Evolutionary conservation across 2,113 vertebrate species (phyloP), one percentile per base, ranked within the genome.

Genomic region (Platysteira castanea): DNA sequence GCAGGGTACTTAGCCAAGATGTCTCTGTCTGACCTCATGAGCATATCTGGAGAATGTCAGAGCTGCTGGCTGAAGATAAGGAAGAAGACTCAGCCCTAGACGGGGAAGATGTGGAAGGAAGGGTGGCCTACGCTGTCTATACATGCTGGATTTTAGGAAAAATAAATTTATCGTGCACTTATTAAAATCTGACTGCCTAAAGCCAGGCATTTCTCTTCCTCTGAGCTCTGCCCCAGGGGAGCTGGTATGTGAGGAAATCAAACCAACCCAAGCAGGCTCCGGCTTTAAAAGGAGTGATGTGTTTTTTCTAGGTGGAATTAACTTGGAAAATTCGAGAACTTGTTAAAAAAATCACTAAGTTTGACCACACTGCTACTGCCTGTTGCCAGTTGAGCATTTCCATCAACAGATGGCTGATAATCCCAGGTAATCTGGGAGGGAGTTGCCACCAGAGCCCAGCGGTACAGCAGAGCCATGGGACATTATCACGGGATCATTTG

Each of bases 21-120:
- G 46, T 30, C 22, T 91, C 89, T 67, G n/a, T 18, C 9, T 81
- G 95, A 96, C 94, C 74, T 96, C 90, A 75, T 54, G 60, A 46
- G 84, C 6, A 1, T 85, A 42, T 88, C 85, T 92, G 90, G 92
- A 93, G 79, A 96, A 92, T 85, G 84, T 95, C 93, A 96, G 57
- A 91, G 13, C 57, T 28, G 68, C 64, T 89, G 13, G 2, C 33
- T 54, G 63, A 61, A 95, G 94, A 97, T 95, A 97, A 95, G 69
- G 59, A 71, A 24, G 89, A 90, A 47, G 80, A 60, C 46, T 95
- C 10, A 3, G 83, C 82, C 37, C 70, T 61, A 33, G 80, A 63
- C 14, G 7, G 74, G 87, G 78, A 91, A 84, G 47, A 81, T 86
- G 88, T 71, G 71, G 83, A 95, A 93, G 92, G 86, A 96, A 96